Evolutionary conservation across 2,888 invertebrate genomes (phyloP).

Genomic region (Fabriciana adippe): DNA sequence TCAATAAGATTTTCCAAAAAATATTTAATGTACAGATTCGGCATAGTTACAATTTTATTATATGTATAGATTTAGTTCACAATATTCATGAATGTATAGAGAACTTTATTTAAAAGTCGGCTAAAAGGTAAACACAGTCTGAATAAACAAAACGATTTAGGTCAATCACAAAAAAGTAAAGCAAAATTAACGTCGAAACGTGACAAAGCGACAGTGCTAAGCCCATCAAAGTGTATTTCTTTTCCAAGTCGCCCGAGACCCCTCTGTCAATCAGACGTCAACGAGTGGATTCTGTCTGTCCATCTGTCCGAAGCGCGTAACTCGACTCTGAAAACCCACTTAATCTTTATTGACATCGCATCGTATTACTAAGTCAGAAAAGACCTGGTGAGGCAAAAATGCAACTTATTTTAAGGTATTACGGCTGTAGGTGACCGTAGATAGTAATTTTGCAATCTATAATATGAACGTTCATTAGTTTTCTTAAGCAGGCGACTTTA

Average conservation of each 20-base stretch:
- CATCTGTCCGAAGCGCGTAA: constrained; percentile 49
- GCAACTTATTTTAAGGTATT: constrained; percentile 33
- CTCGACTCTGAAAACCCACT: constrained; percentile 51
- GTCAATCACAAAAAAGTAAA: constrained; percentile 7
- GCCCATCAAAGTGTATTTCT: constrained; percentile 23
- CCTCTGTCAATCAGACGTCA: constrained; percentile 50
- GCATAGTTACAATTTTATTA: too few species aligned
- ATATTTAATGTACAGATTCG: too few species aligned
- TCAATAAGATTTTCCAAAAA: too few species aligned
- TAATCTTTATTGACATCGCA: constrained; percentile 54
- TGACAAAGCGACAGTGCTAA: constrained; percentile 28
- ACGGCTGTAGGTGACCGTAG: constrained; percentile 30
- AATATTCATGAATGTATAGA: too few species aligned
- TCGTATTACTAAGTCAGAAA: constrained; percentile 27
- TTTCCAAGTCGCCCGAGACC: constrained; percentile 37
- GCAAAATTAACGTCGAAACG: constrained; percentile 15
- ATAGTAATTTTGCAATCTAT: constrained; percentile 39
- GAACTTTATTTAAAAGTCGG: background rate
- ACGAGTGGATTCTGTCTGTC: constrained; percentile 49
- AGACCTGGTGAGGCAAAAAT: constrained; percentile 30
- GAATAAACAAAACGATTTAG: constrained; percentile 24
- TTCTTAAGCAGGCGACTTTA: constrained; percentile 63
- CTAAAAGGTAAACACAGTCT: constrained; percentile 1
- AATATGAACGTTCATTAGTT: constrained; percentile 58
- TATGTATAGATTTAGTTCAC: too few species aligned